Evolutionary conservation across 1,140 invertebrate species (phyloP), one percentile per base, ranked within the genome.

Genomic region (Amphibalanus amphitrite): DNA sequence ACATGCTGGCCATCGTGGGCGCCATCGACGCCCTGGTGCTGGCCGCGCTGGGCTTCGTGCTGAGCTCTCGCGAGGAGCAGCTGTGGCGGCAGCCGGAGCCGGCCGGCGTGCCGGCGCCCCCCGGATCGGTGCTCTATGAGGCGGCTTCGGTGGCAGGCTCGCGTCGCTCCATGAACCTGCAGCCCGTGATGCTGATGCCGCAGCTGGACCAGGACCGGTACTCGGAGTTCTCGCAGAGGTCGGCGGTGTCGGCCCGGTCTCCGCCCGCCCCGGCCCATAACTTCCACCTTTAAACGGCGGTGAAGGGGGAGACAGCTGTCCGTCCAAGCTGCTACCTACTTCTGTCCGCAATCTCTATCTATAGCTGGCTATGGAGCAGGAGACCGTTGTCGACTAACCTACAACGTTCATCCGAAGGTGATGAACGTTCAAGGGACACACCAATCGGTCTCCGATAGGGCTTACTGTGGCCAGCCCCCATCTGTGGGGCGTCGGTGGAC

Each of bases 21-120:
- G 90, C 94, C 72, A 82, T 96, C 73, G 95, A 98, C 80, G 92
- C 92, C 30, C 82, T 90, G 17, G 92, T 95, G 69, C 82, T 98
- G 69, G 87, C 94, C 0, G 87, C 90, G 10, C 83, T 98, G 38
- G 95, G 95, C 13, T 97, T 98, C 79, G 93, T 97, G 75, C 83
- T 98, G 73, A 94, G 93, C 25, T 90, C 90, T 0, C 82, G 91
- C 73, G 91, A 95, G 79, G 88, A 95, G 13, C 86, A 89, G 74
- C 83, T 94, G 28, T 88, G 92, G 77, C 87, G 90, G 0, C 90
- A 93, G 80, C 89, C 89, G 8, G 86, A 87, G 59, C 74, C 74
- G 23, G 65, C 76, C 13, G 74, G 75, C 29, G 72, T 71, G 17
- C 73, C 71, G 1, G 74, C 76, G 29, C 71, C 38, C n/a, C 59